phyloP scores from a whole-genome alignment of 2,113 vertebrate species.

The Microtus pennsylvanicus region DNA sequence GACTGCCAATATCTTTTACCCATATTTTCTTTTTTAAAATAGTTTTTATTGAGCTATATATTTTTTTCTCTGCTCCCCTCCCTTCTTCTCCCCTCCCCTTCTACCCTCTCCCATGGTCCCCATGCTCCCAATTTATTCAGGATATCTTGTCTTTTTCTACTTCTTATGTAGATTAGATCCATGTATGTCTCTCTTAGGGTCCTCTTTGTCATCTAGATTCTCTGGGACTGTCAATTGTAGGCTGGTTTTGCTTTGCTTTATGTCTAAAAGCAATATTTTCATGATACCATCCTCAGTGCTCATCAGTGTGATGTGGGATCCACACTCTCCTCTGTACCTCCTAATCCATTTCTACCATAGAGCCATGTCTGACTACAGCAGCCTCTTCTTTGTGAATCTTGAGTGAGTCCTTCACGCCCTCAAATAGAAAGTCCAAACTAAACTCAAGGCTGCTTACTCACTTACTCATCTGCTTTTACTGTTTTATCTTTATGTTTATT shows the following conservation, averaged over 20 bases:
- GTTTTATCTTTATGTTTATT: neutral
- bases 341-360: neutral
- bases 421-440: neutral
- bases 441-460: neutral
- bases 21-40: neutral
- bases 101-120: no score
- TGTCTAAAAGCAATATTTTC: neutral
- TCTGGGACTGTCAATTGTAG: no score
- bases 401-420: neutral
- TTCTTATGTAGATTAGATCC: no score
- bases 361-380: neutral
- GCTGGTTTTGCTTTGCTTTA: no score
- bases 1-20: no score
- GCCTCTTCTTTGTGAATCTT: neutral
- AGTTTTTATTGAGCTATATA: no score
- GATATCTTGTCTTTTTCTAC: no score
- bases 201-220: no score
- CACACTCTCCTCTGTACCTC: neutral
- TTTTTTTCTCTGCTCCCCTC: no score
- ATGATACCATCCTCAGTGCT: neutral
- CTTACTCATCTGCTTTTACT: neutral
- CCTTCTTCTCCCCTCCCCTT: no score
- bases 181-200: no score
- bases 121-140: no score
- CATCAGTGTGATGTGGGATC: accelerated